Base-by-base conservation (phyloP, 2,113 vertebrate species). In the Seriola quinqueradiata region DNA sequence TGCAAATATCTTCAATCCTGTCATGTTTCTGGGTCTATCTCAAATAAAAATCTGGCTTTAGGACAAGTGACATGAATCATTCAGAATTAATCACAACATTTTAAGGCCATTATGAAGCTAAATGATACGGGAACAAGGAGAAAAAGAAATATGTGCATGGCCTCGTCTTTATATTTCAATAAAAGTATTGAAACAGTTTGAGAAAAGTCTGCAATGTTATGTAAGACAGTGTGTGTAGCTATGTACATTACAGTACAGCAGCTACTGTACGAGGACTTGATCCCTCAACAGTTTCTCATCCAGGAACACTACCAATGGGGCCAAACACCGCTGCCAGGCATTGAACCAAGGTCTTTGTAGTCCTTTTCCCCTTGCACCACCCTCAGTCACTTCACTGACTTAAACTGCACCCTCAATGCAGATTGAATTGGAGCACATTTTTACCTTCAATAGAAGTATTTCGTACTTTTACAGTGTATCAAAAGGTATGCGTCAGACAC, bases 271-370 rank as follows among this genome's bases (percentile, higher is more conserved):
- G 70, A 75, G 72, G 77, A 77, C 77, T 38, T 46, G 52, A 69
- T 42, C 50, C 36, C 64, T 70, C 16, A 65, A 23, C 55, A 69
- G 71, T 36, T 38, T 52, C 42, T 54, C 67, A 83, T 8, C 52
- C 14, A n/a, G 71, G 48, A 75, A 68, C 40, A 63, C 32, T 5
- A 55, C 17, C 11, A 77, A 46, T 66, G 40, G 57, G 59, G 58
- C 65, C 70, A 74, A 81, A 77, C 70, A 44, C 17, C 1, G 52
- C 74, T 75, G 59, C 52, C 13, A 57, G 82, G 65, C 64, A 86
- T 50, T 74, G 25, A 25, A 73, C 38, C 23, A 36, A 60, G 38
- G 68, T 63, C 59, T 79, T 75, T 79, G 66, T 69, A 72, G 34
- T 71, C 6, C 50, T 60, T 67, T 68, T 5, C 9, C 14, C 38